Percentiles rank a stretch among this genome's conserved stretches.
phyloP scores from a whole-genome alignment of 2,888 invertebrate species.

The Zeuzera pyrina region DNA sequence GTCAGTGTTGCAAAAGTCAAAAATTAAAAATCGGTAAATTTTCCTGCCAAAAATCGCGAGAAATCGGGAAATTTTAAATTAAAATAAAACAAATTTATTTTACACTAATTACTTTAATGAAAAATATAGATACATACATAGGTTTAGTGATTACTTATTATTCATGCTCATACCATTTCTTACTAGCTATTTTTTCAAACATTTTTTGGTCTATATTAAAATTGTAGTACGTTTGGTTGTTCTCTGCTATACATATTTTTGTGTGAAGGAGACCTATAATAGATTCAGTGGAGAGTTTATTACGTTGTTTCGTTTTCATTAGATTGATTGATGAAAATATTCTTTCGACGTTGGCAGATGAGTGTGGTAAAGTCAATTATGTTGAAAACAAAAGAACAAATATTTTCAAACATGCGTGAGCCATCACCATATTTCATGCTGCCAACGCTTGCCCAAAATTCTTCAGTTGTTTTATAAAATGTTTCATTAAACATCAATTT shows the following conservation, averaged over 20 bases:
- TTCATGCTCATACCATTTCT: too few relatives aligned
- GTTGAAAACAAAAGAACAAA: slow-evolving; percentile 3
- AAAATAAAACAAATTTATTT: too few relatives aligned
- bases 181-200: neutral
- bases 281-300: slow-evolving; percentile 1
- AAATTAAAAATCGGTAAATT: too few relatives aligned
- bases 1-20: too few relatives aligned
- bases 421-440: slow-evolving; percentile 2
- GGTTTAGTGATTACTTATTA: too few relatives aligned
- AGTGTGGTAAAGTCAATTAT: slow-evolving; percentile 1
- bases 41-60: too few relatives aligned
- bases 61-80: too few relatives aligned
- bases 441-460: slow-evolving; percentile 1
- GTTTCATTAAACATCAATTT: too few relatives aligned
- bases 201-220: neutral
- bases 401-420: slow-evolving; percentile 1
- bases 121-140: too few relatives aligned
- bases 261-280: neutral
- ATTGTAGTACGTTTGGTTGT: neutral
- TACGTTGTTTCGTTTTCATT: slow-evolving; percentile 1
- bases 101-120: too few relatives aligned
- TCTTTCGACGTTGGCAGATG: slow-evolving; percentile 4
- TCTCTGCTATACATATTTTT: neutral
- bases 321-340: slow-evolving; percentile 3
- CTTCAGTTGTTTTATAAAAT: slow-evolving; percentile 1